These are phyloP conservation scores for Solenopsis invicta DNA, from an alignment of 1,140 invertebrate genomes.

Conservation along the genomic window DNA sequence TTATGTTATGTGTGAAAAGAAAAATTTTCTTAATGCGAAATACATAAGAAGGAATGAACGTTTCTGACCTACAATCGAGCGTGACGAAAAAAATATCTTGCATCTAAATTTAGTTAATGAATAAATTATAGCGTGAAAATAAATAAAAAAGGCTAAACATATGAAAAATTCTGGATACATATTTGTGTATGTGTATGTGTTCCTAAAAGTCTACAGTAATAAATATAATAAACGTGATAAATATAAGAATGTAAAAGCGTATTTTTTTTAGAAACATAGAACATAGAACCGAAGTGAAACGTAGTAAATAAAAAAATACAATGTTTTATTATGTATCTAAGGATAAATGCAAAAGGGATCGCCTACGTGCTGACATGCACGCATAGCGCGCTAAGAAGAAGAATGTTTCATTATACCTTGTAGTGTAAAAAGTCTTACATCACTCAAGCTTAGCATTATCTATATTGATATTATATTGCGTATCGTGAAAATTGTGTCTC, in stretches of 20 bases:
- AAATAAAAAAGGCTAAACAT: not conserved
- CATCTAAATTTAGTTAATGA: not conserved
- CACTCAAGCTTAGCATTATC: not conserved
- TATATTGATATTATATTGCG: not conserved
- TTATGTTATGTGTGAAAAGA: too few relatives aligned
- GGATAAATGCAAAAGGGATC: too few relatives aligned
- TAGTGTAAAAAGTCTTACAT: not conserved
- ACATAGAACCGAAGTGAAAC: not conserved
- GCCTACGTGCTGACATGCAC: too few relatives aligned
- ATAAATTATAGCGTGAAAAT: not conserved
- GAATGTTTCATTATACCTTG: not conserved
- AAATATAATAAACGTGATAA: not conserved
- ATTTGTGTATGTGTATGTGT: not conserved
- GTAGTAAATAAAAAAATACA: not conserved
- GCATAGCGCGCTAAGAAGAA: too few relatives aligned
- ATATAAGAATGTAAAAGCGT: not conserved
- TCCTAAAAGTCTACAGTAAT: not conserved
- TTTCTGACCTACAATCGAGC: not conserved
- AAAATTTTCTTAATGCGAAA: not conserved
- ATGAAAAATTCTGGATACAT: not conserved
- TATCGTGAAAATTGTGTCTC: not conserved
- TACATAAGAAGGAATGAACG: not conserved
- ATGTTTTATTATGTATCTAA: too few relatives aligned
- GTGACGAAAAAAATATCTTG: not conserved
- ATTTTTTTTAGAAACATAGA: not conserved